Evolutionary conservation across 1,140 invertebrate genomes (phyloP).

Genomic region (Zaprionus africanus): DNA sequence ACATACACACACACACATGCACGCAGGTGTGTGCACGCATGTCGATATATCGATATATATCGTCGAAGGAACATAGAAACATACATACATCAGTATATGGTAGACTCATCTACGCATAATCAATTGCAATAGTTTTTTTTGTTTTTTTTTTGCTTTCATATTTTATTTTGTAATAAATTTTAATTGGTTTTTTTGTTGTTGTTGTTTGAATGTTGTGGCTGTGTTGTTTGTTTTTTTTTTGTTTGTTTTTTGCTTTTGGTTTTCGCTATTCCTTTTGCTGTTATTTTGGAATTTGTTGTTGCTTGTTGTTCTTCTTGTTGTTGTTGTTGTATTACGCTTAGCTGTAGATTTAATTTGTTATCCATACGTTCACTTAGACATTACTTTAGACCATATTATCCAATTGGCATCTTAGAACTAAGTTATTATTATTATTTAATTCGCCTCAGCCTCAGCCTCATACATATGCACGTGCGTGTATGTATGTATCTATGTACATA

Average conservation of each 20-base stretch:
- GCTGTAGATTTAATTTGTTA: slow-evolving; percentile 26
- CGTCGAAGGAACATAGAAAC: slow-evolving; percentile 10
- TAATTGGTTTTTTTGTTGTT: slow-evolving; percentile 42
- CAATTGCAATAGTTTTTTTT: slow-evolving; percentile 17
- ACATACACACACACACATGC: not conserved
- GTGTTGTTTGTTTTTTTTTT: slow-evolving; percentile 24
- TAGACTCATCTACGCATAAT: slow-evolving; percentile 9
- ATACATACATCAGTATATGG: slow-evolving; percentile 16
- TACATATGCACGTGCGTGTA: slow-evolving; percentile 43
- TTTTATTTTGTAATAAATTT: slow-evolving; percentile 63
- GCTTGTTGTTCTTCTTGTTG: slow-evolving; percentile 8
- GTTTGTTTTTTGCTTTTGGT: slow-evolving; percentile 21
- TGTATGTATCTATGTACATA: slow-evolving; percentile 47
- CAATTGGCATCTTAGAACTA: slow-evolving; percentile 57
- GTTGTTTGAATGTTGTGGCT: slow-evolving; percentile 25
- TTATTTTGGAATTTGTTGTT: slow-evolving; percentile 11
- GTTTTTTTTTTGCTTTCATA: slow-evolving; percentile 54
- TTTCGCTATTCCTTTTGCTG: slow-evolving; percentile 2
- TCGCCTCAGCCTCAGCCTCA: slow-evolving; percentile 49
- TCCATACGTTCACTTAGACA: slow-evolving; percentile 58
- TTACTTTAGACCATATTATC: slow-evolving; percentile 65
- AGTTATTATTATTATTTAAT: slow-evolving; percentile 43
- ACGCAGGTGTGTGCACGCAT: slow-evolving; percentile 4
- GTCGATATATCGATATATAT: not conserved
- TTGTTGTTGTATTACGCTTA: slow-evolving; percentile 22